Evolutionary conservation across 2,113 vertebrate species (phyloP).

Genomic region (Pandion haliaetus): DNA sequence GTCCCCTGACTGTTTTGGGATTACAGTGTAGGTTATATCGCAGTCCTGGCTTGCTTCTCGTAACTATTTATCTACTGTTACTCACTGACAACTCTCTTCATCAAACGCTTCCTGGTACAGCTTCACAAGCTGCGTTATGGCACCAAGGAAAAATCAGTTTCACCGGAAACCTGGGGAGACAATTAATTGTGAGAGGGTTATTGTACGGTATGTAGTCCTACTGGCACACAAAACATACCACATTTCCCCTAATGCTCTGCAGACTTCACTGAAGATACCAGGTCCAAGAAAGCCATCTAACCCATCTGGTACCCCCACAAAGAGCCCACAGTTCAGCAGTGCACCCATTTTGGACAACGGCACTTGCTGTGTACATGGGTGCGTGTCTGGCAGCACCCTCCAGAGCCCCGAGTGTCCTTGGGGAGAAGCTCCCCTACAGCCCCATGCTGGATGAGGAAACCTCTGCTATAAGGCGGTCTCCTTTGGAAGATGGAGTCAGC

Average conservation of each 20-base stretch:
- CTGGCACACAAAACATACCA: not conserved
- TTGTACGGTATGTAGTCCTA: not conserved
- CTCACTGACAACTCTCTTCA: not conserved
- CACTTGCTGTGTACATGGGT: rapidly evolving
- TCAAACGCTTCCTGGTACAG: rapidly evolving
- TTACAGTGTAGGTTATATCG: not conserved
- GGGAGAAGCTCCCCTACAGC: not conserved
- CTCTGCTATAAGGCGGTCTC: not conserved
- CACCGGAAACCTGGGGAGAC: not conserved
- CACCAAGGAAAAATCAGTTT: not conserved
- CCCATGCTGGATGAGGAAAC: not conserved
- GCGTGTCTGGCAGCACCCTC: not conserved
- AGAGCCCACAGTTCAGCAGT: rapidly evolving
- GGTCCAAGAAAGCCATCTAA: not conserved
- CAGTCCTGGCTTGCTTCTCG: not conserved
- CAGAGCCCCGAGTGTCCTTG: rapidly evolving
- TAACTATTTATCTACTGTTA: not conserved
- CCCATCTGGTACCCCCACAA: not conserved
- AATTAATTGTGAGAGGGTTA: not conserved
- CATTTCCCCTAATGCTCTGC: not conserved
- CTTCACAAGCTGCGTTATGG: not conserved
- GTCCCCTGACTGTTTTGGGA: not conserved
- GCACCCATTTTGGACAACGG: not conserved
- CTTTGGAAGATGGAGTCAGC: not conserved
- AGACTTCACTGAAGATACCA: not conserved